Base-by-base conservation (phyloP, 2,797 vertebrate species). In the Scomberomorus guttatus region DNA sequence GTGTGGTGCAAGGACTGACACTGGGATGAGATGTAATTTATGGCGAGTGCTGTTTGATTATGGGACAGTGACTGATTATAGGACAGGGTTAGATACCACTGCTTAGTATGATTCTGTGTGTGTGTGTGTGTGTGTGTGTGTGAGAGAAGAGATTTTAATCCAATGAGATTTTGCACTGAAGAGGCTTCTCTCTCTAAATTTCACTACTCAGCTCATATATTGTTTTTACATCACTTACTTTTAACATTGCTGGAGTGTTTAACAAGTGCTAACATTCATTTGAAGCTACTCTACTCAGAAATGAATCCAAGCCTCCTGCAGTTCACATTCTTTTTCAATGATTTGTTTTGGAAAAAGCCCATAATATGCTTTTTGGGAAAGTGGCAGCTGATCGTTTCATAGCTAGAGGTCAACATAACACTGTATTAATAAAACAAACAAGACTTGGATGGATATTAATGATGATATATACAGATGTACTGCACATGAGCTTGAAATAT, bases 351-450 rank as follows among this genome's bases (percentile, higher is more conserved):
- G 78, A 81, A 75, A 88, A 78, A 67, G 22, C 55, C 66, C 63
- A 39, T 18, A 42, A 24, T 51, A 61, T 76, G 59, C 32, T 83
- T 80, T 87, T 84, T 76, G 72, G 64, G 39, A 88, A 87, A 82
- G 59, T 75, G 74, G 72, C 77, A 80, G 72, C 69, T 68, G 61
- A 61, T 86, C 68, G 65, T 74, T 84, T 88, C 52, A 81, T 76
- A 74, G 65, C 75, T 62, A 76, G 44, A 85, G 83, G 82, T 89
- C 89, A 86, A 80, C 77, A 79, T 75, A 83, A 88, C 75, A 87
- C 67, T 54, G 65, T 59, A 72, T 81, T 76, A 89, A 87, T 85
- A 90, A 76, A 89, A 88, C 69, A 88, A 84, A 88, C 64, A 84
- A 32, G 61, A 63, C 29, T 24, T 10, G 59, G 79, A 84, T 78